These are phyloP conservation scores for Eupeodes latifasciatus DNA, from an alignment of 2,888 invertebrate species.

Conservation along the genomic window DNA sequence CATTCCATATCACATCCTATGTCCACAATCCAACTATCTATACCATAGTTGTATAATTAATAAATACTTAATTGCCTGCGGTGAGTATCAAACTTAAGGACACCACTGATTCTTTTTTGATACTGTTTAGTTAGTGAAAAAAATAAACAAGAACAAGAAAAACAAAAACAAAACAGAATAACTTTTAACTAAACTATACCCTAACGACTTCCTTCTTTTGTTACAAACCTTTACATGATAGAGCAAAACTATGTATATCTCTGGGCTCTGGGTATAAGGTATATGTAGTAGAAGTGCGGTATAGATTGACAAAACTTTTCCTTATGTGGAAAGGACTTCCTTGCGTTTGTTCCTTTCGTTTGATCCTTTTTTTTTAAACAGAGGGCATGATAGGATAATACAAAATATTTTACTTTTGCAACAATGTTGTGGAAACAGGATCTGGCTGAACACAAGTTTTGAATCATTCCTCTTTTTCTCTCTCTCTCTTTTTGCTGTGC, in stretches of 20 bases:
- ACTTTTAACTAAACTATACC: conserved; percentile 16
- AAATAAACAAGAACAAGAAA: not conserved
- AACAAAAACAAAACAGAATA: not conserved
- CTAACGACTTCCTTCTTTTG: conserved; percentile 25
- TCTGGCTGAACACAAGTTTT: conserved; percentile 5
- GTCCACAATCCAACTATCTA: not conserved
- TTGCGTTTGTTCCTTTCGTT: not conserved
- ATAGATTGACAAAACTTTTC: conserved; percentile 28
- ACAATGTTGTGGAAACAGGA: conserved; percentile 5
- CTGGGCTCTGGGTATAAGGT: not conserved
- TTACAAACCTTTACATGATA: not conserved
- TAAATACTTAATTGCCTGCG: conserved; percentile 27
- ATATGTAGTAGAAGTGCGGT: too few relatives aligned
- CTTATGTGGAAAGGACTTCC: not conserved
- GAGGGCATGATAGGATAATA: not conserved
- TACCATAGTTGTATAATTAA: conserved; percentile 6
- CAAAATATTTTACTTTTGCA: conserved; percentile 32
- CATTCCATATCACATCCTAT: not conserved
- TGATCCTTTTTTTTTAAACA: not conserved
- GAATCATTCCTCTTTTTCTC: not conserved
- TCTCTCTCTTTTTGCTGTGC: not conserved
- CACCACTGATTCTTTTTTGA: conserved; percentile 47
- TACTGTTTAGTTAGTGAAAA: conserved; percentile 20
- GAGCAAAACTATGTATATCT: conserved; percentile 16
- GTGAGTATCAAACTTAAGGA: not conserved